Percentiles rank a stretch among this genome's conserved stretches.
Conservation (phyloP, 2,888 invertebrate genomes). For the Mythimna vitellina region DNA sequence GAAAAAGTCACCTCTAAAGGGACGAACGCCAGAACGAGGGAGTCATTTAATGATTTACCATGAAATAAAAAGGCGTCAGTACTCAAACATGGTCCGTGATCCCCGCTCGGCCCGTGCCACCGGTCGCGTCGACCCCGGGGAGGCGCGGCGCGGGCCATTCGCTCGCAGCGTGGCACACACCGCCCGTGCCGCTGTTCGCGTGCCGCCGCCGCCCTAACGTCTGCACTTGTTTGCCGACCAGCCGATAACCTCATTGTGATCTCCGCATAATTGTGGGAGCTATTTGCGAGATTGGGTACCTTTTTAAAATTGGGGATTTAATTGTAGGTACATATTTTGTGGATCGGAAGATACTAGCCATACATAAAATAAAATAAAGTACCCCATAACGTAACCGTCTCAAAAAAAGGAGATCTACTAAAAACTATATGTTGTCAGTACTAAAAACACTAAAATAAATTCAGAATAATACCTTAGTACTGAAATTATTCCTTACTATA, state of each 20-base stretch:
- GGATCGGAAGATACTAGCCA: not conserved
- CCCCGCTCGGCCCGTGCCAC: slow-evolving; percentile 32
- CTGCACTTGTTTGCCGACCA: slow-evolving; percentile 62
- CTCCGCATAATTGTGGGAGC: slow-evolving; percentile 57
- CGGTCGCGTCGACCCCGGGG: slow-evolving; percentile 9
- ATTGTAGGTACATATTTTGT: slow-evolving; percentile 14
- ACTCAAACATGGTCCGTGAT: slow-evolving; percentile 39
- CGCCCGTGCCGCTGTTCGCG: slow-evolving; percentile 19
- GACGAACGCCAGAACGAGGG: no score
- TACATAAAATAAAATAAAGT: no score
- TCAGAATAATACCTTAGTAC: no score
- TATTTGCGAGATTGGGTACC: slow-evolving; percentile 45
- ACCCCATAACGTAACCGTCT: no score
- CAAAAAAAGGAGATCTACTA: no score
- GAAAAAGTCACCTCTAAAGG: no score
- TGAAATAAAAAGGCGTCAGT: not conserved
- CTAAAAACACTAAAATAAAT: no score
- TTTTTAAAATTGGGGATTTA: slow-evolving; percentile 20
- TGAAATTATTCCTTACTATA: no score
- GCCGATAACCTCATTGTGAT: slow-evolving; percentile 61
- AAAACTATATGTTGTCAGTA: no score
- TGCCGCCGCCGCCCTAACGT: slow-evolving; percentile 57
- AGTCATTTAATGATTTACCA: no score
- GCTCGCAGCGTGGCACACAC: slow-evolving; percentile 1
- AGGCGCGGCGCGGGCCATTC: slow-evolving; percentile 54